A percentile compares a stretch with the other conserved stretches of the same genome.
Evolutionary conservation across 2,888 invertebrate species (phyloP).

Genomic region (Mythimna loreyi): DNA sequence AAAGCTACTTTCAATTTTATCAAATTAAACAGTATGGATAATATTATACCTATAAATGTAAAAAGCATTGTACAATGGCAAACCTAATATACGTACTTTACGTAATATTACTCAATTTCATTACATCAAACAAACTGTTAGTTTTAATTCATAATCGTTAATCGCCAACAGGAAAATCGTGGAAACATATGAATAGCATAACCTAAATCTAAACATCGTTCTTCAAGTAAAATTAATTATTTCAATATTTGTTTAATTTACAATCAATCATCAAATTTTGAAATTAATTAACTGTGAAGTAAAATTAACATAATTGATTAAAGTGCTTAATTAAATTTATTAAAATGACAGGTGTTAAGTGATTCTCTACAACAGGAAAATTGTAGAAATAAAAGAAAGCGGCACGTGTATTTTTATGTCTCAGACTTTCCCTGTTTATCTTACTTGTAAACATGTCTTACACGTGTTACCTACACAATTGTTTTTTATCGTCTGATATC

Average conservation of each 20-base stretch:
- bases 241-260: not conserved
- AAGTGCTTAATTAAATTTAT: slow-evolving; percentile 8
- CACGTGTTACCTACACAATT: slow-evolving; percentile 6
- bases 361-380: slow-evolving; percentile 34
- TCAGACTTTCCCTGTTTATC: slow-evolving; percentile 33
- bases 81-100: no score
- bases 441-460: slow-evolving; percentile 2
- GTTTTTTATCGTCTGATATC: not conserved
- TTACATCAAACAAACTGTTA: no score
- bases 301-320: not conserved
- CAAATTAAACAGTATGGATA: no score
- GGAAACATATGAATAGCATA: not conserved
- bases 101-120: not conserved
- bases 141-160: not conserved
- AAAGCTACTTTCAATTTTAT: no score
- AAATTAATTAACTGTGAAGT: not conserved
- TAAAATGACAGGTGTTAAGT: not conserved
- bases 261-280: not conserved
- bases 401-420: not conserved
- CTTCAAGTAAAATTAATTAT: not conserved
- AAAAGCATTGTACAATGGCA: not conserved
- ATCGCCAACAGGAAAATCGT: not conserved
- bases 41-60: no score
- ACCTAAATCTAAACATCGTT: not conserved
- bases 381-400: slow-evolving; percentile 1